Evolutionary conservation across 2,113 vertebrate genomes (phyloP), one percentile per base, ranked within the genome.

Genomic region (Etheostoma cragini): DNA sequence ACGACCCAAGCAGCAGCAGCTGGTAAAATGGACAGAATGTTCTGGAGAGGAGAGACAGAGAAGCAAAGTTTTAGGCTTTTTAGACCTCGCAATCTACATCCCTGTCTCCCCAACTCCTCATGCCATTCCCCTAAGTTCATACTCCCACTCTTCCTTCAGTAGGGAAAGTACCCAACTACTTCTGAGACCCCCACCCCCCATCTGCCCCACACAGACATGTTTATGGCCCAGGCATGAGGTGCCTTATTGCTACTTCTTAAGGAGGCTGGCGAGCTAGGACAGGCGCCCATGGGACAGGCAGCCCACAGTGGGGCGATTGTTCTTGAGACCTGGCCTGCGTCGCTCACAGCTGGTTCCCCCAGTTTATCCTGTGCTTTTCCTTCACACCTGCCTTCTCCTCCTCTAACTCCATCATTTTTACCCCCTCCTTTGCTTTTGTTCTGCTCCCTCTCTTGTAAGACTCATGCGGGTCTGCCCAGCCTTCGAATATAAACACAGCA

Each of bases 21-120:
- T 92, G 91, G 87, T 91, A 89, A 92, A 92, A 90, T 88, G 92
- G 90, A 94, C 91, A 93, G 85, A 94, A 90, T 94, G 91, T 94
- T 42, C 38, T 35, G 79, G 76, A 81, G 79, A 62, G 45, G 49
- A 50, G 49, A 50, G 17, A 26, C 26, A 26, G 38, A 42, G 10
- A 73, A 66, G 87, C 72, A 73, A 58, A 88, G 83, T 53, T 69
- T 80, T 76, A 8, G 45, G 16, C 19, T 35, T 75, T 79, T 81
- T 52, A 84, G 46, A 78, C 67, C 35, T 84, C 72, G 86, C 78
- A 83, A 49, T 78, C 49, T 81, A 30, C 58, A 24, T 56, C 72
- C 52, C 16, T 7, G 38, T 63, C 60, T 64, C 58, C 22, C 33
- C 14, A 33, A 8, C 58, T 78, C 58, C 54, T 46, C 2, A 15